Percentiles rank a stretch among this genome's conserved stretches.
Conservation (phyloP, 2,113 vertebrate species). For the Bubalus kerabau region DNA sequence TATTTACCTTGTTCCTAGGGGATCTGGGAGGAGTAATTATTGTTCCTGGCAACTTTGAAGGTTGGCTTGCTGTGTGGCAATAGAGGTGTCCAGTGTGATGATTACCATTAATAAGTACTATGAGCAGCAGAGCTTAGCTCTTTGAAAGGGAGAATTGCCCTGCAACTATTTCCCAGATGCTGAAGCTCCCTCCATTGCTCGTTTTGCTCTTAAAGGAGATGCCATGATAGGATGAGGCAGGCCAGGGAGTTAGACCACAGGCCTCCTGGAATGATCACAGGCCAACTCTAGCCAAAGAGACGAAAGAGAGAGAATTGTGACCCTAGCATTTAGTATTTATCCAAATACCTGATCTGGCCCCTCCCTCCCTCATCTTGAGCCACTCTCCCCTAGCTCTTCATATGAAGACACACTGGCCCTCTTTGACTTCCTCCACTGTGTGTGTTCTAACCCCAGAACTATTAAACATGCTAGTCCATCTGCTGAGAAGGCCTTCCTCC, state of each 20-base stretch:
- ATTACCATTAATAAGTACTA: slow-evolving; percentile 40
- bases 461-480: background rate
- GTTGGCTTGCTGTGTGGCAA: slow-evolving; percentile 2
- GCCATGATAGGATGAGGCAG: background rate
- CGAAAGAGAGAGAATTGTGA: background rate
- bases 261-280: background rate
- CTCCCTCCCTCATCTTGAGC: background rate
- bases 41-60: slow-evolving; percentile 44
- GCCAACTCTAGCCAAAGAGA: background rate
- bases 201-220: background rate
- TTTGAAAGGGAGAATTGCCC: background rate
- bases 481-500: background rate
- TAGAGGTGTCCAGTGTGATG: slow-evolving; percentile 22
- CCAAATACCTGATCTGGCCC: background rate
- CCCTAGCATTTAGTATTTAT: background rate
- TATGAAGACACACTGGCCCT: background rate
- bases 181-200: background rate
- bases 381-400: background rate
- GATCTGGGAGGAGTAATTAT: background rate
- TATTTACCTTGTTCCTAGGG: slow-evolving; percentile 20
- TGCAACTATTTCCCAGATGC: background rate
- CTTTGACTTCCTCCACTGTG: background rate
- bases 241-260: background rate
- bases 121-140: slow-evolving; percentile 13
- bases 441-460: background rate